phyloP scores from a whole-genome alignment of 2,113 vertebrate species.

The Lipophrys pholis region DNA sequence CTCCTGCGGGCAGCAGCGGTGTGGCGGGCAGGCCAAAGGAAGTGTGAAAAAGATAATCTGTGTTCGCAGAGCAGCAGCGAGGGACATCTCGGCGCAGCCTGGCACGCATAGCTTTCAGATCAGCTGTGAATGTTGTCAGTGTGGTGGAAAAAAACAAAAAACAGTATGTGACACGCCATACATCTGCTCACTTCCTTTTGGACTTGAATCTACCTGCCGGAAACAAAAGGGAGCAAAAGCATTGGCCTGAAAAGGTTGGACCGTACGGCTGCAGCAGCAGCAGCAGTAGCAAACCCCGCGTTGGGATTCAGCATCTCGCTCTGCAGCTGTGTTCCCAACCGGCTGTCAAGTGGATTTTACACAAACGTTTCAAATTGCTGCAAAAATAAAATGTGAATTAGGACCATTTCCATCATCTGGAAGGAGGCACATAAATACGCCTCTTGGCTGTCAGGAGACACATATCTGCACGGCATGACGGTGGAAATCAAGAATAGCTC shows the following conservation, averaged over 20 bases:
- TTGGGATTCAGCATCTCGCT: conserved; percentile 33
- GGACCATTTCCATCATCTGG: conserved; percentile 40
- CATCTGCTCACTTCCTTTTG: conserved; percentile 14
- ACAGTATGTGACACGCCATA: conserved; percentile 16
- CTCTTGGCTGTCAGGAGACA: conserved; percentile 19
- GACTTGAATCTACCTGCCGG: not conserved
- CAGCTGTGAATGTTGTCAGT: conserved; percentile 31
- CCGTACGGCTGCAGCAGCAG: not conserved
- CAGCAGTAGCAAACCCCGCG: conserved; percentile 16
- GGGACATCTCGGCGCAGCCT: conserved; percentile 43
- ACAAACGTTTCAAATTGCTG: conserved; percentile 46
- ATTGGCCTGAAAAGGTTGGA: conserved; percentile 21
- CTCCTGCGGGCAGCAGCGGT: conserved; percentile 42
- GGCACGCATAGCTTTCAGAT: conserved; percentile 20
- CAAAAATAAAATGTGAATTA: conserved; percentile 53
- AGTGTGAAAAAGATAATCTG: conserved; percentile 54
- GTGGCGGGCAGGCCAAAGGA: conserved; percentile 22
- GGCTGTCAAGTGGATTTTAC: conserved; percentile 67
- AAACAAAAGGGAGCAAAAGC: not conserved
- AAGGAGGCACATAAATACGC: conserved; percentile 25
- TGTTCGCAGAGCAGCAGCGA: conserved; percentile 41
- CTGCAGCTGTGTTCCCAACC: conserved; percentile 46
- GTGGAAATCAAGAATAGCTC: not conserved
- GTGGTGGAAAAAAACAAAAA: conserved; percentile 5
- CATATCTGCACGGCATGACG: not conserved